These are phyloP conservation scores for Dryobates pubescens DNA, from an alignment of 2,797 vertebrate genomes.

Conservation along the genomic window DNA sequence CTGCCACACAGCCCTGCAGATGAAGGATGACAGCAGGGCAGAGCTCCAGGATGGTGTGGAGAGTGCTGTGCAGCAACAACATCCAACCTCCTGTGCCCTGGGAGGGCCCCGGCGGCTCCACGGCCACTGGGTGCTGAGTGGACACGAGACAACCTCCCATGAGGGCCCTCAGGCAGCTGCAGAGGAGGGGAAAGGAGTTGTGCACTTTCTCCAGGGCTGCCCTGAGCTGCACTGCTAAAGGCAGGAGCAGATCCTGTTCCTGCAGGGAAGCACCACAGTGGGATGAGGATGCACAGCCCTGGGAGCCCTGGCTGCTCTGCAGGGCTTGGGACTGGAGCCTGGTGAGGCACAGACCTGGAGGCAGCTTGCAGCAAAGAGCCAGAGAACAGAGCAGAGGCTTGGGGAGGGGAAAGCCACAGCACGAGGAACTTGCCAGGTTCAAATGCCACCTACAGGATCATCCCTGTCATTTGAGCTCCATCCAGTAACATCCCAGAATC, in stretches of 20 bases:
- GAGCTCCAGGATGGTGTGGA: neutral
- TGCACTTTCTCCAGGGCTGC: neutral
- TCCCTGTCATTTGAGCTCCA: neutral
- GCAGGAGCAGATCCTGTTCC: neutral
- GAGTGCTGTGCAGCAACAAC: fast-evolving
- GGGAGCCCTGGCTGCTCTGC: neutral
- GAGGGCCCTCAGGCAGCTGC: neutral
- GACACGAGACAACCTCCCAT: neutral
- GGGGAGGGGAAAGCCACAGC: fast-evolving
- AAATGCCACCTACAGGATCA: neutral
- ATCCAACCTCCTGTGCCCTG: neutral
- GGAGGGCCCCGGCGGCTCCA: neutral
- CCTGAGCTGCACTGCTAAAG: neutral
- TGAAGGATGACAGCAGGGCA: neutral
- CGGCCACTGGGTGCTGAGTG: neutral
- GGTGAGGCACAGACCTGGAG: neutral
- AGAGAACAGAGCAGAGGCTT: neutral
- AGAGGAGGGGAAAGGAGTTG: neutral
- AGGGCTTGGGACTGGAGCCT: fast-evolving
- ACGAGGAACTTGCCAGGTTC: neutral
- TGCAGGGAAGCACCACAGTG: neutral
- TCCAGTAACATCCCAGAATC: neutral
- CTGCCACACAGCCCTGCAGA: neutral
- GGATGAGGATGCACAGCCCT: neutral
- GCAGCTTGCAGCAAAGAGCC: neutral